Evolutionary conservation across 1,140 invertebrate species (phyloP), one percentile per base, ranked within the genome.

Genomic region (Andrena cerasifolii): DNA sequence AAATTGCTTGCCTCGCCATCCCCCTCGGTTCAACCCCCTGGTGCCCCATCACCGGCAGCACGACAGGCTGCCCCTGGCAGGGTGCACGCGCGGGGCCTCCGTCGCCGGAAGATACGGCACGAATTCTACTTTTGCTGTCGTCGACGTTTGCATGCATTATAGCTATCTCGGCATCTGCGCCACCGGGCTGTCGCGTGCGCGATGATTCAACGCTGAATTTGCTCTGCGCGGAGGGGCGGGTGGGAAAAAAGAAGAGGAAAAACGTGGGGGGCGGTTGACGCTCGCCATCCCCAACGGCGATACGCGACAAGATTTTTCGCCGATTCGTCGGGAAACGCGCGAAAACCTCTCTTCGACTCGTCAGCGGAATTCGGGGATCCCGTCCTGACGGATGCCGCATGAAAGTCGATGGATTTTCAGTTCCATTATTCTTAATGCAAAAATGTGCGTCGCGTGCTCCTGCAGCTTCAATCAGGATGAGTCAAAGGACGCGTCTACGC

Each of bases 61-160:
- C 45, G 67, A 14, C 36, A 45, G 33, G 24, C 71, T 14, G 36
- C n/a, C n/a, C n/a, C n/a, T n/a, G n/a, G n/a, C n/a, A n/a, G n/a
- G 16, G 21, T n/a, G 14, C 21, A 12, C 16, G 47, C 12, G n/a
- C 7, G 4, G 8, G 28, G 33, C 53, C 53, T 59, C 58, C 31
- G 21, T 28, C 36, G 45, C 62, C 47, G 54, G 77, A 81, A 89
- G 90, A 90, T 90, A 91, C 87, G 89, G 87, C 89, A 91, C 90
- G 89, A 86, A 90, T 90, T 86, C 85, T 87, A 88, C 89, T 90
- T 89, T 84, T 90, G 85, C 86, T 86, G 61, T 78, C 79, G 85
- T 76, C 83, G 82, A 87, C 88, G 88, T 90, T 91, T 89, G 89
- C 89, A 91, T 91, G 85, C 84, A 91, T 90, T 91, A 90, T 86